phyloP scores from a whole-genome alignment of 2,888 invertebrate genomes.

The Sesia bembeciformis region DNA sequence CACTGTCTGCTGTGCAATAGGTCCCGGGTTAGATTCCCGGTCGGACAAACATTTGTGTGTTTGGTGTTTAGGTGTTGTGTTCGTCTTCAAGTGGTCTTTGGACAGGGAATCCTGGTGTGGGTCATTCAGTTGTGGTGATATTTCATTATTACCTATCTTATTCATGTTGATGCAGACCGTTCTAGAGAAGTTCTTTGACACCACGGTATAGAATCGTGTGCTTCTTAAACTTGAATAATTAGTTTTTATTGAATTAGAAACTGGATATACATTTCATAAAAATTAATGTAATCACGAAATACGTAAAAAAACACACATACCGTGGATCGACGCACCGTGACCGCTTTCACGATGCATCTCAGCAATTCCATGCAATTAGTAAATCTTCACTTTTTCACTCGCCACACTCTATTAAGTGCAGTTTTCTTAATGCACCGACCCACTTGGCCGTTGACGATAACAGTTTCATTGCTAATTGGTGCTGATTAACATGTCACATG shows the following conservation, averaged over 20 bases:
- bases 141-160: no score
- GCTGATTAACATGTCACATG: not conserved
- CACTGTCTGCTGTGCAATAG: no score
- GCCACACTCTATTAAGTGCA: conserved; percentile 59
- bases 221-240: not conserved
- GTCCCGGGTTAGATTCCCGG: no score
- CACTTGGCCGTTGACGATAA: conserved; percentile 23
- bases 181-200: no score
- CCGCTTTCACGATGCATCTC: conserved; percentile 60
- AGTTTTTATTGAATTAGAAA: not conserved
- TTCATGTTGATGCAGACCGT: no score
- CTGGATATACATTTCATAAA: not conserved
- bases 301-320: conserved; percentile 25
- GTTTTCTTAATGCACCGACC: conserved; percentile 38
- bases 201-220: not conserved
- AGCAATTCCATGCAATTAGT: conserved; percentile 56
- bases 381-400: conserved; percentile 54
- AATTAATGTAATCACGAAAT: not conserved
- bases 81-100: no score
- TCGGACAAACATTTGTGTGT: no score
- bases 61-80: no score
- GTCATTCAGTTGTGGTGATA: no score
- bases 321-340: conserved; percentile 48
- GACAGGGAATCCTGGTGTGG: no score
- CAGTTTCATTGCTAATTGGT: conserved; percentile 45